phyloP scores from a whole-genome alignment of 2,888 invertebrate genomes.

The Clivina fossor region DNA sequence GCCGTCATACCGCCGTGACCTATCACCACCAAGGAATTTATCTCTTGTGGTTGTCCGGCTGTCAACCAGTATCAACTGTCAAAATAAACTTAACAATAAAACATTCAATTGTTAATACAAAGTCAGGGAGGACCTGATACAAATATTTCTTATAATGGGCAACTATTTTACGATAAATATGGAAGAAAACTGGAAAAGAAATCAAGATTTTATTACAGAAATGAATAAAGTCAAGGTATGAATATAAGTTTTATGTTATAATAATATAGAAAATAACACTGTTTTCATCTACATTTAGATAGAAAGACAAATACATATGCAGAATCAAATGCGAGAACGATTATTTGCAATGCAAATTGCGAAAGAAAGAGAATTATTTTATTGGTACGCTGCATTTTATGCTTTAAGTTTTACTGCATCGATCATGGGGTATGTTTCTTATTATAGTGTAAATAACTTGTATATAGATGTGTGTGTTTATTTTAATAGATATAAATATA shows the following conservation, averaged over 20 bases:
- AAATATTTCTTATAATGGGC: constrained; percentile 57
- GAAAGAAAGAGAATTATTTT: constrained; percentile 69
- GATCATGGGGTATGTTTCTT: constrained; percentile 55
- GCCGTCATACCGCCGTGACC: too few species aligned
- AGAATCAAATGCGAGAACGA: constrained; percentile 75
- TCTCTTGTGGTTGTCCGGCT: too few species aligned
- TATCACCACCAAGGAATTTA: too few species aligned
- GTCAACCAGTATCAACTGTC: too few species aligned
- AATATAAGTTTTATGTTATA: constrained; percentile 4
- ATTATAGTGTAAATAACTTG: constrained; percentile 37
- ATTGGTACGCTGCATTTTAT: constrained; percentile 72
- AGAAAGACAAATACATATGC: constrained; percentile 79
- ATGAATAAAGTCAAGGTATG: constrained; percentile 66
- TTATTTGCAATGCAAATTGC: constrained; percentile 72
- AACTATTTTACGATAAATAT: constrained; percentile 61
- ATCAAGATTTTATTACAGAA: constrained; percentile 69
- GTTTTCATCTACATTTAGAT: constrained; percentile 55
- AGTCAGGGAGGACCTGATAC: constrained; percentile 5
- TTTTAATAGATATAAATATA: constrained; percentile 60
- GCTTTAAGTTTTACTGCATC: constrained; percentile 58
- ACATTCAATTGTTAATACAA: too few species aligned
- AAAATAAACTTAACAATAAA: too few species aligned
- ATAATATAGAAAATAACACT: constrained; percentile 6
- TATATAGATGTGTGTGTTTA: constrained; percentile 41
- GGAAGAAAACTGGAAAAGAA: constrained; percentile 69